Evolutionary conservation across 2,888 invertebrate genomes (phyloP), one percentile per base, ranked within the genome.

Genomic region (Papilio demoleus): DNA sequence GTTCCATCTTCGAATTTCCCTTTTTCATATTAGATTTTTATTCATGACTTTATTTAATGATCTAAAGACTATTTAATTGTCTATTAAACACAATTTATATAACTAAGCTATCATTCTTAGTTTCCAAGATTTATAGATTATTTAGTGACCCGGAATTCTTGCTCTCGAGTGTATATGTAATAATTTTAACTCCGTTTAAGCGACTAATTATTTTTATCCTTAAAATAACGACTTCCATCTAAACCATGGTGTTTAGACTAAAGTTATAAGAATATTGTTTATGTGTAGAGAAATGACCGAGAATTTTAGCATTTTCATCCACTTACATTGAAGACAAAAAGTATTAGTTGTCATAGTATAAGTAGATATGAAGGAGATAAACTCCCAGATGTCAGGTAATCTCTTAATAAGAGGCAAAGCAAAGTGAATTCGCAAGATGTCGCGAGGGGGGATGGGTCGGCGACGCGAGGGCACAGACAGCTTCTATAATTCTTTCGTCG

Each of bases 401-500:
- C 82, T 83, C 78, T 78, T 87, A 87, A 86, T 83, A 83, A 85
- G 84, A 82, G 81, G 82, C 79, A 85, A 84, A 81, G 81, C 79
- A 86, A 90, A 90, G 87, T 86, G 86, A 88, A 89, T 88, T 85
- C 76, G 81, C 81, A 76, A 84, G 82, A 86, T 77, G 75, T 72
- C 71, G 70, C 69, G 75, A 72, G 77, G 73, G 75, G 66, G 71
- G 76, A 75, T 74, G 71, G 74, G 76, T 74, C 77, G 77, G 79
- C 78, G 74, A 72, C 72, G 77, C 71, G 73, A 71, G 72, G 72
- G 74, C 65, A 67, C 70, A 66, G 71, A 73, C 72, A 76, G 74
- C 76, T 78, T 82, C 83, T 85, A 84, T 88, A 87, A 92, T 92
- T 92, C 88, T 91, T 92, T 88, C 87, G 90, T 88, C 92, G 90